phyloP scores from a whole-genome alignment of 1,140 invertebrate genomes.

The Drosophila baimaii region DNA sequence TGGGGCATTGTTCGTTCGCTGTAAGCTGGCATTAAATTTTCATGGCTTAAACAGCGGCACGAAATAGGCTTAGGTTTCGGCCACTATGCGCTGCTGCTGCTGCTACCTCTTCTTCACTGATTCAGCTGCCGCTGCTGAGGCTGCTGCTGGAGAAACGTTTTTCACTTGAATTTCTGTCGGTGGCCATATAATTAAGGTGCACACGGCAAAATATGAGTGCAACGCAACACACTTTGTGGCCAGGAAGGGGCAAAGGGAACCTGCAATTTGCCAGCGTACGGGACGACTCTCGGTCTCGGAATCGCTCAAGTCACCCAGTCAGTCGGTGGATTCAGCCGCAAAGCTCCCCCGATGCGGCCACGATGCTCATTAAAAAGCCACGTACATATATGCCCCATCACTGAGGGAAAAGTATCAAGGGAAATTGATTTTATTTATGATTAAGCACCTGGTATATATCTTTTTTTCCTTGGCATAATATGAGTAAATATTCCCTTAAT shows the following conservation, averaged over 20 bases:
- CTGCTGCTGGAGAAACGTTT: constrained; percentile 46
- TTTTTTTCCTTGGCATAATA: background rate
- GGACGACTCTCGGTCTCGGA: constrained; percentile 39
- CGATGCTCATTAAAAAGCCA: constrained; percentile 77
- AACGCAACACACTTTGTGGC: constrained; percentile 67
- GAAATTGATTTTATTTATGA: background rate
- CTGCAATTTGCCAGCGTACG: constrained; percentile 64
- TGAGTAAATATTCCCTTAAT: background rate
- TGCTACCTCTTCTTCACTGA: constrained; percentile 22
- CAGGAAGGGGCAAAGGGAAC: constrained; percentile 46
- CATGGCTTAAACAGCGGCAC: constrained; percentile 79
- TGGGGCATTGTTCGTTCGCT: constrained; percentile 55
- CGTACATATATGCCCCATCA: constrained; percentile 27
- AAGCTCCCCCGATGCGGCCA: constrained; percentile 50
- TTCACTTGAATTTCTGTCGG: constrained; percentile 81
- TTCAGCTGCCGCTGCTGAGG: constrained; percentile 3
- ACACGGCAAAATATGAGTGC: constrained; percentile 81
- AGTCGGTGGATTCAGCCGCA: constrained; percentile 28
- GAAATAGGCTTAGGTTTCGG: constrained; percentile 74
- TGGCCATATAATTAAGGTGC: constrained; percentile 80
- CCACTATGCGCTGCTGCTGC: constrained; percentile 27
- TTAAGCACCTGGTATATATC: background rate
- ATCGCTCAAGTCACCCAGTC: constrained; percentile 29
- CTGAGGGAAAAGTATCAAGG: constrained; percentile 33
- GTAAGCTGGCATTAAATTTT: constrained; percentile 81